phyloP scores from a whole-genome alignment of 2,888 invertebrate genomes.

The Anaspis maculata region DNA sequence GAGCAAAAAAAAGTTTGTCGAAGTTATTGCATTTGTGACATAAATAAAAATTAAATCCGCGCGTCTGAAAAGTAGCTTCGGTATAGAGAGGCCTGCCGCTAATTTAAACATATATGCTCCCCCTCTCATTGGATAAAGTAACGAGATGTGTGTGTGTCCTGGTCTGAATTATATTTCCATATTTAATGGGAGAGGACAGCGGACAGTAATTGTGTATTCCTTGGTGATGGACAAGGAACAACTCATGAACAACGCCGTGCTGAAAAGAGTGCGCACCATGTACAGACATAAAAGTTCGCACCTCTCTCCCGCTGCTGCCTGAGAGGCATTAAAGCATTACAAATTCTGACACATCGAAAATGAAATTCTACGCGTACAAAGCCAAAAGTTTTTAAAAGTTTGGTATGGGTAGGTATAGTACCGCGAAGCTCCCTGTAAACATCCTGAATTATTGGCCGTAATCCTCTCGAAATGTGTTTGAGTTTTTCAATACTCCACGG shows the following conservation, averaged over 20 bases:
- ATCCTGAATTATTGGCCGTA: slow-evolving; percentile 23
- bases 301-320: slow-evolving; percentile 12
- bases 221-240: slow-evolving; percentile 3
- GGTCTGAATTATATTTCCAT: slow-evolving; percentile 12
- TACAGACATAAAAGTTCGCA: slow-evolving; percentile 14
- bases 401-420: too few relatives aligned
- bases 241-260: slow-evolving; percentile 2
- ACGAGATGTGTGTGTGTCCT: slow-evolving; percentile 1
- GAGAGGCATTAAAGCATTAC: slow-evolving; percentile 22
- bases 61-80: too few relatives aligned
- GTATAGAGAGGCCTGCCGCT: neutral
- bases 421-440: slow-evolving; percentile 18
- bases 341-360: slow-evolving; percentile 23
- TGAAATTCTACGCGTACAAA: slow-evolving; percentile 20
- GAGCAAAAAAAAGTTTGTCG: too few relatives aligned
- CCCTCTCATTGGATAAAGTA: too few relatives aligned
- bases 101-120: slow-evolving; percentile 10
- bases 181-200: slow-evolving; percentile 7
- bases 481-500: slow-evolving; percentile 20
- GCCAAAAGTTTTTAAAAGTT: slow-evolving; percentile 18
- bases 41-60: too few relatives aligned
- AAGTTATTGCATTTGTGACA: too few relatives aligned
- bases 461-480: slow-evolving; percentile 18
- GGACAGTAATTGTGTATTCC: slow-evolving; percentile 3
- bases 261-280: slow-evolving; percentile 8